These are phyloP conservation scores for Neosilurus mollespiculum DNA, from an alignment of 2,797 vertebrate genomes.

Conservation along the genomic window DNA sequence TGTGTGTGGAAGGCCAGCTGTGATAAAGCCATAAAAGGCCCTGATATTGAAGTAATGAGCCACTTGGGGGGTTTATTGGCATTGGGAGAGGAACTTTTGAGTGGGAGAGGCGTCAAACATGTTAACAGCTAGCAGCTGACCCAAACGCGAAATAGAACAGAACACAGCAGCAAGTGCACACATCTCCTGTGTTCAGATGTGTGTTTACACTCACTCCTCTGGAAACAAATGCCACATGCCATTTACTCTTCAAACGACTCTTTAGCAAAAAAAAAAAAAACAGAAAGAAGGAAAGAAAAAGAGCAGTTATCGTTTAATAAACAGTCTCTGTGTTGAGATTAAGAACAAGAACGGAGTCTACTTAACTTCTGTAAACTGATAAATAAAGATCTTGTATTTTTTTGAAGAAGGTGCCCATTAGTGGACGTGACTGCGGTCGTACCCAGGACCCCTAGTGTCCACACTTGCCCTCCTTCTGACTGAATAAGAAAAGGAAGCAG, in stretches of 20 bases:
- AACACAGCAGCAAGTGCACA: too few relatives aligned
- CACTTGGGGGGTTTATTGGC: slow-evolving; percentile 21
- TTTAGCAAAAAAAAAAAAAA: neutral
- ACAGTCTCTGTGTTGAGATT: neutral
- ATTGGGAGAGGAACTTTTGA: neutral
- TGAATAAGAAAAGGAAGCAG: slow-evolving; percentile 51
- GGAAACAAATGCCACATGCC: neutral
- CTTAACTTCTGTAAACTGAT: neutral
- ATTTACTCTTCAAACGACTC: neutral
- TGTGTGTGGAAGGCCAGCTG: slow-evolving; percentile 26
- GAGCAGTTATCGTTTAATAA: neutral
- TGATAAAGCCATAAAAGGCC: slow-evolving; percentile 31
- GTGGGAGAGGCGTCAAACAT: neutral
- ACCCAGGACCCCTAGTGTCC: slow-evolving; percentile 8
- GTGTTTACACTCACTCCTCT: too few relatives aligned
- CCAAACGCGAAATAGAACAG: neutral
- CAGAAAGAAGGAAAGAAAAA: neutral
- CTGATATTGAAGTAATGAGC: slow-evolving; percentile 4
- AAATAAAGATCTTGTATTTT: neutral
- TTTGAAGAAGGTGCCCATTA: neutral
- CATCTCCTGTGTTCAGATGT: neutral
- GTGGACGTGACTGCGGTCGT: neutral
- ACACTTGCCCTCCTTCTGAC: slow-evolving; percentile 31
- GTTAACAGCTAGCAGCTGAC: neutral
- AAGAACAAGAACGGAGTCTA: neutral